Evolutionary conservation across 2,888 invertebrate genomes (phyloP).

Genomic region (Sisyra terminalis): DNA sequence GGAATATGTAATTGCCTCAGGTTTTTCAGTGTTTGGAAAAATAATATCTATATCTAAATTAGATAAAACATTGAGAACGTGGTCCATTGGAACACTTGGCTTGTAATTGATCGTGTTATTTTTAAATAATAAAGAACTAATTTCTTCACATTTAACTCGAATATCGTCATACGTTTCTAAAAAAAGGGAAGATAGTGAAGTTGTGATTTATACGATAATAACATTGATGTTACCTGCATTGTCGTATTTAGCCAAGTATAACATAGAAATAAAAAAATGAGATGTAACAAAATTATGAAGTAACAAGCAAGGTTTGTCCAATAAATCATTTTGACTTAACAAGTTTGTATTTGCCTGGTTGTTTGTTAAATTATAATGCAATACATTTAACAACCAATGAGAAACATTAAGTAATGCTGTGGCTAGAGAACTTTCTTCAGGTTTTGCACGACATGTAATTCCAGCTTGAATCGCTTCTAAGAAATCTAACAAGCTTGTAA

Average conservation of each 20-base stretch:
- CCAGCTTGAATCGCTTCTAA: conserved; percentile 49
- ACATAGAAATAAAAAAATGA: conserved; percentile 65
- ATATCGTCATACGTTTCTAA: conserved; percentile 7
- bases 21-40: conserved; percentile 33
- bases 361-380: conserved; percentile 29
- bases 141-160: conserved; percentile 54
- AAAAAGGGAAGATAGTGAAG: not conserved
- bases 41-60: conserved; percentile 45
- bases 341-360: conserved; percentile 20
- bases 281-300: conserved; percentile 50
- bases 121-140: conserved; percentile 42
- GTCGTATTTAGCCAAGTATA: conserved; percentile 67
- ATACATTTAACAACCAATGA: conserved; percentile 66
- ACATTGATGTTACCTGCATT: no score
- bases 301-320: conserved; percentile 51
- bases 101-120: conserved; percentile 31
- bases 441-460: conserved; percentile 57
- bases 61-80: conserved; percentile 40
- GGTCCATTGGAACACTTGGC: conserved; percentile 37
- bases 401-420: conserved; percentile 67
- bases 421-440: conserved; percentile 75
- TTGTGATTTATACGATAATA: no score
- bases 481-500: conserved; percentile 72
- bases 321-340: conserved; percentile 22
- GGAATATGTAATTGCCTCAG: conserved; percentile 52